Conservation (phyloP, 2,888 invertebrate genomes). For the Dryomyza anilis region DNA sequence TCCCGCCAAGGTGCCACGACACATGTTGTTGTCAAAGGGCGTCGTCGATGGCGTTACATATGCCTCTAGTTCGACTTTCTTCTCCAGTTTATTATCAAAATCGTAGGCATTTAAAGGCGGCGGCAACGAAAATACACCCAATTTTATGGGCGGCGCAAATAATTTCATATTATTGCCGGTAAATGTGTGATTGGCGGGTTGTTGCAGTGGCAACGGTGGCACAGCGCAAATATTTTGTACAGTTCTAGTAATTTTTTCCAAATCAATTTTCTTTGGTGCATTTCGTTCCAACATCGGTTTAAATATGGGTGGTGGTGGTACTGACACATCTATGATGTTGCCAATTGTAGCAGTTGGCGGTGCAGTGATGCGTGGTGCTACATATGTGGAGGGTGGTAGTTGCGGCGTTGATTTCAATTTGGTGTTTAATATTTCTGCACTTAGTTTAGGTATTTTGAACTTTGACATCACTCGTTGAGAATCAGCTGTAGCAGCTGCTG, state of each 20-base stretch:
- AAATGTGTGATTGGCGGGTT: neutral
- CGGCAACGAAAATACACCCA: too few relatives aligned
- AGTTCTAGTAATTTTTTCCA: conserved; percentile 33
- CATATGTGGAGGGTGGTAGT: too few relatives aligned
- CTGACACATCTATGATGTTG: too few relatives aligned
- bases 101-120: neutral
- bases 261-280: neutral
- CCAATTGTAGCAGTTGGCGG: too few relatives aligned
- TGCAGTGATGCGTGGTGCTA: too few relatives aligned
- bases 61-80: neutral
- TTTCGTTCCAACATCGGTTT: too few relatives aligned
- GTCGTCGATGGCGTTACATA: neutral
- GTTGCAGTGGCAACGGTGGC: conserved; percentile 17
- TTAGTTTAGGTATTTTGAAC: conserved; percentile 38
- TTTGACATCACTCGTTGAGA: conserved; percentile 6
- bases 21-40: neutral
- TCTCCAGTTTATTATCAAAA: neutral
- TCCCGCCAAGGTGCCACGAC: conserved; percentile 13
- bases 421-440: neutral
- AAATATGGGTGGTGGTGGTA: too few relatives aligned
- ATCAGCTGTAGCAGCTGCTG: neutral
- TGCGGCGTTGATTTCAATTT: too few relatives aligned
- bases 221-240: conserved; percentile 32
- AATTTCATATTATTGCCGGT: too few relatives aligned
- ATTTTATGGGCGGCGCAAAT: too few relatives aligned